phyloP scores from a whole-genome alignment of 2,888 invertebrate species.

The Hyposoter didymator region DNA sequence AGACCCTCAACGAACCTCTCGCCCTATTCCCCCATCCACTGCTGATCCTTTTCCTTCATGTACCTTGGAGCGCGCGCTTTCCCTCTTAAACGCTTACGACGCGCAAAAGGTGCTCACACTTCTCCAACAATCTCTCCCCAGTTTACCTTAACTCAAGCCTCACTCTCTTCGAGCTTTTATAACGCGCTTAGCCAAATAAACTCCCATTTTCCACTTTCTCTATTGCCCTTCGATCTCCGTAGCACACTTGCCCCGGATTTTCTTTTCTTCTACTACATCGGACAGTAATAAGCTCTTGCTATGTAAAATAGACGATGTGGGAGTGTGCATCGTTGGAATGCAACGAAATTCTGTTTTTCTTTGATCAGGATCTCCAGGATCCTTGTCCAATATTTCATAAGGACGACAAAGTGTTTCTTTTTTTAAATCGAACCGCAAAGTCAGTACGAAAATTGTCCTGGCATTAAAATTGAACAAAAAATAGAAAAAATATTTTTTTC shows the following conservation, averaged over 20 bases:
- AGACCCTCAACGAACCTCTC: constrained; percentile 54
- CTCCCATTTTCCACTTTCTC: constrained; percentile 5
- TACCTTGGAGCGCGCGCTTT: constrained; percentile 7
- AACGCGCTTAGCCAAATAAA: constrained; percentile 37
- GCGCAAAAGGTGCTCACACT: constrained; percentile 71
- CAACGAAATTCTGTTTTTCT: too few species aligned
- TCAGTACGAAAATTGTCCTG: too few species aligned
- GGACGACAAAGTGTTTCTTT: too few species aligned
- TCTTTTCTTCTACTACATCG: neutral
- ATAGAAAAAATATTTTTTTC: too few species aligned
- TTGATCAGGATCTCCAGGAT: too few species aligned
- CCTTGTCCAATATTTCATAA: too few species aligned
- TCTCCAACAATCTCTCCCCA: constrained; percentile 53
- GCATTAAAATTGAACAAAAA: too few species aligned
- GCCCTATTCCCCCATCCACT: constrained; percentile 23
- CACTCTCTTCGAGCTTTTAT: constrained; percentile 33
- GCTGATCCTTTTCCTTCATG: constrained; percentile 46
- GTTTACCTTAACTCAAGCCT: constrained; percentile 51
- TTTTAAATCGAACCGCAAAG: too few species aligned
- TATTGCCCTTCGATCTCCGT: constrained; percentile 1
- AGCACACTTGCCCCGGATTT: neutral
- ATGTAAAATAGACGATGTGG: constrained; percentile 1
- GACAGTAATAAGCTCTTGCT: neutral
- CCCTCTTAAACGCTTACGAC: constrained; percentile 76
- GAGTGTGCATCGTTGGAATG: too few species aligned